phyloP scores from a whole-genome alignment of 2,113 vertebrate species.

The Pundamilia nyererei region DNA sequence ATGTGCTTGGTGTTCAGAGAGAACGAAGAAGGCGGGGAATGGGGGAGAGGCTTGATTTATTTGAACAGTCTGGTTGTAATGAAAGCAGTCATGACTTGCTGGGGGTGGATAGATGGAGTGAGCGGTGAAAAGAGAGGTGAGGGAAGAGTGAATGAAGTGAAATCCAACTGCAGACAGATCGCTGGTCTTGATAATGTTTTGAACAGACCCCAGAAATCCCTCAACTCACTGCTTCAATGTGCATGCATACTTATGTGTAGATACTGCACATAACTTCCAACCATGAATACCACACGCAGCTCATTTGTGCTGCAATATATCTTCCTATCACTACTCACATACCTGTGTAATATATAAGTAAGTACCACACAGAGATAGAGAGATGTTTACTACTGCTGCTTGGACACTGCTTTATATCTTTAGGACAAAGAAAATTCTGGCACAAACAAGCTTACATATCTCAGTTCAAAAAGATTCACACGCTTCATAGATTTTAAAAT shows the following conservation, averaged over 20 bases:
- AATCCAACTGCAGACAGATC: slow-evolving; percentile 63
- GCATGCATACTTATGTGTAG: not conserved
- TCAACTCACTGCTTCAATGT: not conserved
- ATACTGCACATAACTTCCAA: not conserved
- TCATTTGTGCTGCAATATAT: slow-evolving; percentile 10
- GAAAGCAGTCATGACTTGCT: slow-evolving; percentile 30
- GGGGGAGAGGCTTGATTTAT: slow-evolving; percentile 39
- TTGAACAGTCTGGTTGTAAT: slow-evolving; percentile 63
- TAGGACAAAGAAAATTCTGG: not conserved
- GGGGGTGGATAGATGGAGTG: slow-evolving; percentile 33
- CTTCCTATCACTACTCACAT: not conserved
- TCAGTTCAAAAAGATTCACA: not conserved
- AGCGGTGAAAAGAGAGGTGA: not conserved
- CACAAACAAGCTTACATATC: not conserved
- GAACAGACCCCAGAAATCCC: slow-evolving; percentile 13
- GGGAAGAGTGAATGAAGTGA: slow-evolving; percentile 16
- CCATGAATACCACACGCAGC: not conserved
- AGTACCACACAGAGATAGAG: not conserved
- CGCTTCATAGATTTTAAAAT: not conserved
- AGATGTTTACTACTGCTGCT: not conserved
- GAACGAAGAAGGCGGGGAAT: not conserved
- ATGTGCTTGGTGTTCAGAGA: slow-evolving; percentile 50
- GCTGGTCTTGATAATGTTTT: slow-evolving; percentile 56
- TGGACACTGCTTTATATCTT: not conserved
- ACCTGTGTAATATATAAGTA: slow-evolving; percentile 2